These are phyloP conservation scores for Perognathus longimembris DNA, from an alignment of 2,113 vertebrate genomes.

Conservation along the genomic window DNA sequence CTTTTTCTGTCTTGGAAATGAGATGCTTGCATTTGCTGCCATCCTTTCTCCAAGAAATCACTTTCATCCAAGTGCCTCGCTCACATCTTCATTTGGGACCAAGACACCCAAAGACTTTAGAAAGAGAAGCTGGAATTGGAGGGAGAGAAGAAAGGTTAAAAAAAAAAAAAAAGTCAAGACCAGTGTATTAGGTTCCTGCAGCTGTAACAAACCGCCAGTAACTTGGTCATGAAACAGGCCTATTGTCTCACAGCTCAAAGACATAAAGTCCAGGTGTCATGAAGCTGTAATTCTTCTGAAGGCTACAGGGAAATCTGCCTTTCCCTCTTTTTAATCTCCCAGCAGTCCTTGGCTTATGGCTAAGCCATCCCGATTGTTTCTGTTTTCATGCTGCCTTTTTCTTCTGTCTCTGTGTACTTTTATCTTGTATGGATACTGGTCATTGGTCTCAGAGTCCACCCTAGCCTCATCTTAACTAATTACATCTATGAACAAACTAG, in stretches of 20 bases:
- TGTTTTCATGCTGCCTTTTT: background rate
- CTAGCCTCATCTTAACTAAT: background rate
- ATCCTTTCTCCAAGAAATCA: background rate
- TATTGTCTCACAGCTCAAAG: background rate
- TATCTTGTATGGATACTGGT: background rate
- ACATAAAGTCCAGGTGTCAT: background rate
- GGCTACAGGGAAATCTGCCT: background rate
- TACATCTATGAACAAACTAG: background rate
- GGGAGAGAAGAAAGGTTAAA: too few species aligned
- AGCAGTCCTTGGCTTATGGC: background rate
- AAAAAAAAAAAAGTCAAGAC: background rate
- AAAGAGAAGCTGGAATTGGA: background rate
- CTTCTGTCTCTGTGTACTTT: background rate
- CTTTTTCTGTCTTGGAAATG: background rate
- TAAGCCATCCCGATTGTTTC: background rate
- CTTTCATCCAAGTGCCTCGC: background rate
- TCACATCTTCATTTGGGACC: background rate
- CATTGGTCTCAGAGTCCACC: background rate
- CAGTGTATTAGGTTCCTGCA: background rate
- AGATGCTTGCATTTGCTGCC: too few species aligned
- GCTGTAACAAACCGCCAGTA: background rate
- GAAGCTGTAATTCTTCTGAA: background rate
- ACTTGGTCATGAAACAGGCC: background rate
- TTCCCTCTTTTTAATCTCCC: background rate
- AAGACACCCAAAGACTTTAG: background rate